Evolutionary conservation across 1,140 invertebrate genomes (phyloP).

Genomic region (Cyclina sinensis): DNA sequence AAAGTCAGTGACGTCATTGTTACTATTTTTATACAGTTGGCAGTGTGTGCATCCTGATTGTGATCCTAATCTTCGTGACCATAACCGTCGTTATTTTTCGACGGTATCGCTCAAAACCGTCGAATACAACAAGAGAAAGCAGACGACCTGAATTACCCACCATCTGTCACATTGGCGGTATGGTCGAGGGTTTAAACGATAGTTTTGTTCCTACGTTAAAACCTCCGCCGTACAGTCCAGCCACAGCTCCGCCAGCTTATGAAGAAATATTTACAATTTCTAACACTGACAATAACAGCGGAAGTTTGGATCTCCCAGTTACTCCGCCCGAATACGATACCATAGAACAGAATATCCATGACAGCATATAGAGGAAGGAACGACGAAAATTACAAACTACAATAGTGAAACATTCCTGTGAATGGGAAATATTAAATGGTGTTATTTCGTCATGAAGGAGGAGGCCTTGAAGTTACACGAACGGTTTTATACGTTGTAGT

Average conservation of each 20-base stretch:
- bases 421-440: too few relatives aligned
- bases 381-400: too few relatives aligned
- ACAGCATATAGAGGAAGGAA: too few relatives aligned
- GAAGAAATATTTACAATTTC: neutral
- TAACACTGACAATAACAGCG: neutral
- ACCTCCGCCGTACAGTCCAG: constrained; percentile 18
- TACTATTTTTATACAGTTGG: too few relatives aligned
- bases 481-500: too few relatives aligned
- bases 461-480: too few relatives aligned
- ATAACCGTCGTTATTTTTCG: neutral
- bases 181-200: neutral
- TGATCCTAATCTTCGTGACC: neutral
- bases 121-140: neutral
- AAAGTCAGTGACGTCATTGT: too few relatives aligned
- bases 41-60: neutral
- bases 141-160: neutral
- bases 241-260: neutral
- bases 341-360: too few relatives aligned
- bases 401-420: too few relatives aligned
- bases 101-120: constrained; percentile 4
- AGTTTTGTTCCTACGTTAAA: neutral
- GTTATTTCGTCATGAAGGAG: too few relatives aligned
- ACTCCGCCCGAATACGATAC: neutral
- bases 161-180: neutral
- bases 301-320: neutral